Evolutionary conservation across 2,113 vertebrate genomes (phyloP).

Genomic region (Equus quagga): DNA sequence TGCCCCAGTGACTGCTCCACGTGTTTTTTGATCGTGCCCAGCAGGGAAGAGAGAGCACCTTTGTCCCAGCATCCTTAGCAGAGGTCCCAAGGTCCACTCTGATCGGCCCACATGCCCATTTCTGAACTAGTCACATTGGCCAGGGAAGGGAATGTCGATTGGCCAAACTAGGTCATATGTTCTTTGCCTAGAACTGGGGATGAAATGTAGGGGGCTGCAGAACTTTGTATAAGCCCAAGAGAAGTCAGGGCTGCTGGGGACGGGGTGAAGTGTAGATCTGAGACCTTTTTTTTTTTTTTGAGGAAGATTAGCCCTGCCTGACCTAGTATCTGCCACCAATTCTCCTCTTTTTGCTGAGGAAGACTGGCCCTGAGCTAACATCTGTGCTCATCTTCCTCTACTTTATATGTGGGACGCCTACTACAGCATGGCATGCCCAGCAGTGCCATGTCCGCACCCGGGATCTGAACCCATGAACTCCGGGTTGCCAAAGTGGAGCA

Average conservation of each 20-base stretch:
- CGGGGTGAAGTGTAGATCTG: not conserved
- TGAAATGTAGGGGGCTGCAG: not conserved
- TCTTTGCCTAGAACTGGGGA: not conserved
- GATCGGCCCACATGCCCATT: not conserved
- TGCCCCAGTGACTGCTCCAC: not conserved
- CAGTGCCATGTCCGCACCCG: too few relatives aligned
- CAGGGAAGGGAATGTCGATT: not conserved
- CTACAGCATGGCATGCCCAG: too few relatives aligned
- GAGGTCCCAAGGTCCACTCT: not conserved
- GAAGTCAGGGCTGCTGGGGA: not conserved
- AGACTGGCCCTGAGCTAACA: too few relatives aligned
- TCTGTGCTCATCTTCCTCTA: too few relatives aligned
- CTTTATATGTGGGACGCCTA: too few relatives aligned
- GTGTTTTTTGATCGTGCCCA: not conserved
- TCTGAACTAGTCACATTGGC: too few relatives aligned
- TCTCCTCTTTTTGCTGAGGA: too few relatives aligned
- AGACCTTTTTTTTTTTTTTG: not conserved
- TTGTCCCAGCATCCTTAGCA: not conserved
- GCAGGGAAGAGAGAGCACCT: not conserved
- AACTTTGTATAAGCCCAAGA: not conserved
- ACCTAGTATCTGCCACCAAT: too few relatives aligned
- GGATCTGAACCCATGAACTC: too few relatives aligned
- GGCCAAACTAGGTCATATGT: not conserved
- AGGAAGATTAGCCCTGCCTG: too few relatives aligned
- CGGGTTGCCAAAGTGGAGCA: too few relatives aligned